These are phyloP conservation scores for Tenebrosternarchus preto DNA, from an alignment of 2,113 vertebrate genomes.

Conservation along the genomic window DNA sequence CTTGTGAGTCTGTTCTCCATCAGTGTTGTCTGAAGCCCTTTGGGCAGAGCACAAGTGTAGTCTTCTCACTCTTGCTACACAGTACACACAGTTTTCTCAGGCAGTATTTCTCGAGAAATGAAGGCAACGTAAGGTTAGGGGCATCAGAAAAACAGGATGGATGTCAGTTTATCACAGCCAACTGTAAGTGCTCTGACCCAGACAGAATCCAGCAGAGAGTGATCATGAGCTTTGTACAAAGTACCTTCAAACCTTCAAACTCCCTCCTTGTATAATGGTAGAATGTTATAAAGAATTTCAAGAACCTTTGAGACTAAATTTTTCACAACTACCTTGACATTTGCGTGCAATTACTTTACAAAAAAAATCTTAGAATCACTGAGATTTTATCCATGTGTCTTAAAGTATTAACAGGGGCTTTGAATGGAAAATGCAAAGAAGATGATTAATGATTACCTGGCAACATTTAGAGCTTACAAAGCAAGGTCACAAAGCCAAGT, in stretches of 20 bases:
- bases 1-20: neutral
- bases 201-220: neutral
- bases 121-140: neutral
- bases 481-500: constrained; percentile 24
- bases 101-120: neutral
- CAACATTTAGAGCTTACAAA: constrained; percentile 42
- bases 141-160: neutral
- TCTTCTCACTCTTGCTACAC: neutral
- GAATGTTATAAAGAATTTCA: no score
- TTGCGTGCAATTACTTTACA: constrained; percentile 1
- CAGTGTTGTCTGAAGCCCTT: neutral
- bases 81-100: neutral
- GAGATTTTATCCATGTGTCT: neutral
- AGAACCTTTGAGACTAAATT: neutral
- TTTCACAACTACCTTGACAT: constrained; percentile 5
- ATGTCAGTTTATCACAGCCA: constrained; percentile 7
- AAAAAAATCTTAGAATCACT: neutral
- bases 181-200: neutral
- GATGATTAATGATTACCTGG: constrained; percentile 38
- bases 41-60: neutral
- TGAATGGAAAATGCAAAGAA: constrained; percentile 21
- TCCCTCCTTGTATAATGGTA: no score
- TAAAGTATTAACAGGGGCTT: constrained; percentile 9
- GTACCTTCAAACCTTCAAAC: neutral
- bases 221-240: neutral